Conservation (phyloP, 2,113 vertebrate genomes). For the Donacobius atricapilla region DNA sequence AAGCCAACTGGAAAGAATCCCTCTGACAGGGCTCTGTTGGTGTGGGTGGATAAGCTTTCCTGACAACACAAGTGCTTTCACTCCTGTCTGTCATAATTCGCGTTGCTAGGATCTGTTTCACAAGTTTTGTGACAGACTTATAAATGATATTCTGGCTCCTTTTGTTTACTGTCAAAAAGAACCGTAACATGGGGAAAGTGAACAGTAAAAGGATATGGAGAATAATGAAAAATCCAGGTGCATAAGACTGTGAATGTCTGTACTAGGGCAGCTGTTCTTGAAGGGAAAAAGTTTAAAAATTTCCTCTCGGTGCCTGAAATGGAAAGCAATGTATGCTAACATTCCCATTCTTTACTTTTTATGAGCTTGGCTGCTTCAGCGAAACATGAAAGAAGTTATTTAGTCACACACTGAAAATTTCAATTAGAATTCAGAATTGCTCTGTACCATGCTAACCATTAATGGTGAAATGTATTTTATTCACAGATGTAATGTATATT, state of each 20-base stretch:
- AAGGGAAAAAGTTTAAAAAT: background rate
- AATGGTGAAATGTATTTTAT: background rate
- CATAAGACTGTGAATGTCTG: background rate
- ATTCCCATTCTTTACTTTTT: background rate
- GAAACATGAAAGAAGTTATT: background rate
- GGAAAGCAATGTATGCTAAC: background rate
- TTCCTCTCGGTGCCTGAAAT: background rate
- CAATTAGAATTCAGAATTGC: background rate
- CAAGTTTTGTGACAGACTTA: slow-evolving; percentile 29
- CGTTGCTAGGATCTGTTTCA: slow-evolving; percentile 49
- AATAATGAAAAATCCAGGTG: background rate
- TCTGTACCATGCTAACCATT: background rate
- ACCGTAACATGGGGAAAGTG: background rate
- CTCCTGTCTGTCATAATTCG: slow-evolving; percentile 20
- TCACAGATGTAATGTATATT: background rate
- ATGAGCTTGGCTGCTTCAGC: background rate
- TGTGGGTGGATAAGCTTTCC: slow-evolving; percentile 37
- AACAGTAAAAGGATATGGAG: background rate
- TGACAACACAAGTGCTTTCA: background rate
- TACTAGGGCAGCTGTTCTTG: background rate
- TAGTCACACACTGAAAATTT: background rate
- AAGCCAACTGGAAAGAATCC: slow-evolving; percentile 55
- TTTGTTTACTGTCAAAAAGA: slow-evolving; percentile 25
- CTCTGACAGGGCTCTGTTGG: slow-evolving; percentile 5
- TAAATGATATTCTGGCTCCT: background rate